Conservation (phyloP, 2,113 vertebrate genomes). For the Elephas maximus region DNA sequence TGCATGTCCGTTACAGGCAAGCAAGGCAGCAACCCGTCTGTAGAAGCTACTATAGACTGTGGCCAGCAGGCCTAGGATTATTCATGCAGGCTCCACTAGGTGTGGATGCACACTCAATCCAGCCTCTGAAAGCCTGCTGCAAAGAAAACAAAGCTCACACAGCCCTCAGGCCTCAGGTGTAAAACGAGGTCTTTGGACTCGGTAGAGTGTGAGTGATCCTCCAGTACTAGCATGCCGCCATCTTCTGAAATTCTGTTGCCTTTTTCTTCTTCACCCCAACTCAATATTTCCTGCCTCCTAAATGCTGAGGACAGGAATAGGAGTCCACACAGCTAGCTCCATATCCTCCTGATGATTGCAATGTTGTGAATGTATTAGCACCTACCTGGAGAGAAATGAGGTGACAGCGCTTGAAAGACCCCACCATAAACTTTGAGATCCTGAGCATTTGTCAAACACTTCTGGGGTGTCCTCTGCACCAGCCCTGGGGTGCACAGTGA, state of each 20-base stretch:
- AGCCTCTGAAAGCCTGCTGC: background rate
- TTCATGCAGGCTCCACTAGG: rapidly evolving
- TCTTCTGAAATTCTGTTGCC: background rate
- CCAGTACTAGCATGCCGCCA: rapidly evolving
- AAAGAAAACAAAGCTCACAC: rapidly evolving
- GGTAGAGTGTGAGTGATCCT: too few species aligned
- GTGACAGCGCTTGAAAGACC: background rate
- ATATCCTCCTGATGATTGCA: rapidly evolving
- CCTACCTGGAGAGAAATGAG: background rate
- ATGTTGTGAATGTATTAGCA: rapidly evolving
- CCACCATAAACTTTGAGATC: background rate
- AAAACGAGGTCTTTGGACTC: conserved; percentile 68
- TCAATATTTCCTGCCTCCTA: background rate
- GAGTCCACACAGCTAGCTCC: rapidly evolving
- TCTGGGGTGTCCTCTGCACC: background rate
- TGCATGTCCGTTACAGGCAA: background rate
- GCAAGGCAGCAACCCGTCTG: rapidly evolving
- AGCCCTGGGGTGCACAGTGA: background rate
- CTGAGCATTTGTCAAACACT: rapidly evolving
- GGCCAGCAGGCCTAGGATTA: rapidly evolving
- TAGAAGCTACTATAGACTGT: background rate
- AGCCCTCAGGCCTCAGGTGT: background rate
- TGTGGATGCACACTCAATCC: too few species aligned
- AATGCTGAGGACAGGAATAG: rapidly evolving
- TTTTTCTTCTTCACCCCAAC: background rate